Evolutionary conservation across 2,113 vertebrate species (phyloP).

Genomic region (Lepus timidus): DNA sequence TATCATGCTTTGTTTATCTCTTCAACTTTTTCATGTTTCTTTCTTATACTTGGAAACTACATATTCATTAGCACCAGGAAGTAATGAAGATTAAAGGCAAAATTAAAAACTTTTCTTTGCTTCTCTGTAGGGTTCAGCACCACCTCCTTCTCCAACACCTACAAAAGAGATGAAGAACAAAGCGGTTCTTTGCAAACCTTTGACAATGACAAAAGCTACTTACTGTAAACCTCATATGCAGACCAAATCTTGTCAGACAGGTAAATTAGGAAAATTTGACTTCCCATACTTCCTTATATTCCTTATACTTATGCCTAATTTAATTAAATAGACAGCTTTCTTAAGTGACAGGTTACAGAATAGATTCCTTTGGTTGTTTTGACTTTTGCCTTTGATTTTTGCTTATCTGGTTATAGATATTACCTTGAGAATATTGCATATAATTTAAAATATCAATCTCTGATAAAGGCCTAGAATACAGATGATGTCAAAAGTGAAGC

Average conservation of each 20-base stretch:
- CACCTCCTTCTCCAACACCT: conserved; percentile 91
- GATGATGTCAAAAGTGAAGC: neutral
- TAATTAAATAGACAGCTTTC: neutral
- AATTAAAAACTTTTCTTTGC: conserved; percentile 66
- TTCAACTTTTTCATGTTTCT: neutral
- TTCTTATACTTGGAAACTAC: neutral
- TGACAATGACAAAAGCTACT: conserved; percentile 98
- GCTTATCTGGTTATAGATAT: neutral
- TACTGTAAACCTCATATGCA: conserved; percentile 99
- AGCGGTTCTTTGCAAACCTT: conserved; percentile 98
- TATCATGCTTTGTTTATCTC: neutral
- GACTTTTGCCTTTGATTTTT: conserved; percentile 23
- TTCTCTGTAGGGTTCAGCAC: conserved; percentile 88
- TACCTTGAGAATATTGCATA: neutral
- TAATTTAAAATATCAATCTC: conserved; percentile 17
- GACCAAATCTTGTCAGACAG: conserved; percentile 97
- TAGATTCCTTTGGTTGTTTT: neutral
- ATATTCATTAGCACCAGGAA: neutral
- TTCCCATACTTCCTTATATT: neutral
- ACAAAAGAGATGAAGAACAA: conserved; percentile 99
- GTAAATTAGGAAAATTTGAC: conserved; percentile 84
- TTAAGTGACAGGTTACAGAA: neutral
- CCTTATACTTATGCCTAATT: neutral
- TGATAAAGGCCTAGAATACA: neutral
- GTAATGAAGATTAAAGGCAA: conserved; percentile 21